phyloP scores from a whole-genome alignment of 2,888 invertebrate species.

The Trissolcus brochymenae region DNA sequence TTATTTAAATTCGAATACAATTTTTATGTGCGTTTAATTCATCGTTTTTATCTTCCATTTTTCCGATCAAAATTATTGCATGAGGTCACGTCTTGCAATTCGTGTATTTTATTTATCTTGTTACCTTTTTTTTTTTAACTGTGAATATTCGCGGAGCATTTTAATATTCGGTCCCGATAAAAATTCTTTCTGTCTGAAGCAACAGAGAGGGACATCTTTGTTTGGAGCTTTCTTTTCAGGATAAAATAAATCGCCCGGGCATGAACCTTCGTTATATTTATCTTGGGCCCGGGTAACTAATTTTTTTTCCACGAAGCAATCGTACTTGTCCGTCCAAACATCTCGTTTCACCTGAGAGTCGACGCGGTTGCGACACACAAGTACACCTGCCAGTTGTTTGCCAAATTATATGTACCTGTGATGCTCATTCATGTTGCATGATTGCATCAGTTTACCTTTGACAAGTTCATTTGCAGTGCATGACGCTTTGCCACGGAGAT shows the following conservation, averaged over 20 bases:
- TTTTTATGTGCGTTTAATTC: too few species aligned
- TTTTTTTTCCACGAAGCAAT: conserved; percentile 23
- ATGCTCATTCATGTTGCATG: neutral
- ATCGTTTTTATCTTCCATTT: too few species aligned
- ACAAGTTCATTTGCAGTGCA: conserved; percentile 1
- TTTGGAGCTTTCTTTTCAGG: conserved; percentile 2
- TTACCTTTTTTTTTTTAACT: neutral
- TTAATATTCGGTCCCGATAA: conserved; percentile 9
- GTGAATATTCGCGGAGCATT: conserved; percentile 11
- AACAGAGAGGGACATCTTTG: conserved; percentile 19
- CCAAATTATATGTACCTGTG: conserved; percentile 12
- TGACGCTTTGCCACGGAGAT: too few species aligned
- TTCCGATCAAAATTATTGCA: too few species aligned
- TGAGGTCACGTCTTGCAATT: too few species aligned
- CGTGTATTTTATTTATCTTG: too few species aligned
- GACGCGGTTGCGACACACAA: conserved; percentile 15
- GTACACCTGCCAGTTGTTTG: conserved; percentile 12
- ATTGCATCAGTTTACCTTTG: neutral
- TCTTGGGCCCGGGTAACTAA: conserved; percentile 9
- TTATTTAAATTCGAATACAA: too few species aligned
- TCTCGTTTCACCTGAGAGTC: conserved; percentile 15
- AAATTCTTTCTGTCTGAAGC: conserved; percentile 24
- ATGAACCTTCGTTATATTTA: conserved; percentile 3
- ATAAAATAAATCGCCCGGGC: conserved; percentile 16
- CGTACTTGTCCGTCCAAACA: conserved; percentile 17